Evolutionary conservation across 2,888 invertebrate species (phyloP), one percentile per base, ranked within the genome.

Genomic region (Atethmia centrago): DNA sequence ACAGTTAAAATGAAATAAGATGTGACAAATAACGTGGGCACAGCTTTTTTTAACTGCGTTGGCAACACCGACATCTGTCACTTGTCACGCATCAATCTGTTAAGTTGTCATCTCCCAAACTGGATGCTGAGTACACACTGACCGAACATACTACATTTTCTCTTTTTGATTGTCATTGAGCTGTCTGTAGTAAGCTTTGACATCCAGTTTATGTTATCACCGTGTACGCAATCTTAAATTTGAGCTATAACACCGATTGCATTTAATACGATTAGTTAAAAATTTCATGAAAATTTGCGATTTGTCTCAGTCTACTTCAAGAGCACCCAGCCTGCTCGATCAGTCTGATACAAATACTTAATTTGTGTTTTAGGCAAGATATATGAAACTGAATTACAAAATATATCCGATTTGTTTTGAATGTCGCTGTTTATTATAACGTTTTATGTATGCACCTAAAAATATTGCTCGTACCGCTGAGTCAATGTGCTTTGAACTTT

Each of bases 81-180:
- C 69, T 71, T 69, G 69, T 65, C 79, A 70, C 47, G 47, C 40
- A 56, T 69, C 78, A 72, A 28, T 71, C 64, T 42, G 28, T 36
- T 70, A 73, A 45, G 61, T 49, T 74, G 64, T 56, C 74, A 71
- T 85, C 63, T 69, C 68, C 56, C 76, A 76, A 68, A 80, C 79
- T 74, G 51, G 68, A 58, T 67, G 67, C 45, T 25, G 49, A 36
- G 19, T 67, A 71, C 63, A 55, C 51, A 66, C 42, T 58, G 55
- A 64, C 56, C 31, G 31, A 72, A 63, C 14, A 14, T 63, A 62
- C 63, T 68, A 63, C 45, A 58, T 73, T 66, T 65, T 72, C 25
- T 64, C 25, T 36, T 78, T 45, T 67, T 55, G 53, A 66, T 55
- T 70, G 55, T 47, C 28, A 56, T 64, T 42, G 25, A 21, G 45